Evolutionary conservation across 1,140 invertebrate genomes (phyloP), one percentile per base, ranked within the genome.

Genomic region (Anoplolepis gracilipes): DNA sequence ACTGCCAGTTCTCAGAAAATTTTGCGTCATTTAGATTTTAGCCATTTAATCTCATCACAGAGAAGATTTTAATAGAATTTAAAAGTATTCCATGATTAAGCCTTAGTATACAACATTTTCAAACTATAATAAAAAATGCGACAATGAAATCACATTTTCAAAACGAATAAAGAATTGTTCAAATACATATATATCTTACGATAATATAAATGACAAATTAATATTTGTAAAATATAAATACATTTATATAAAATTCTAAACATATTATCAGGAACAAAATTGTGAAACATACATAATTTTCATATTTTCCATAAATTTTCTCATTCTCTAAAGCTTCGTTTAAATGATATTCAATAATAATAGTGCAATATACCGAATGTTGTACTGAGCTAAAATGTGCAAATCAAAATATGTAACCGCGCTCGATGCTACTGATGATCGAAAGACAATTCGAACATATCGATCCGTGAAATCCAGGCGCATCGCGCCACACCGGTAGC

Each of bases 121-220:
- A 42, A 0, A 46, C 30, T 36, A 42, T 42, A 46, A 86, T 81
- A 87, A 86, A 86, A n/a, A 82, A 82, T 55, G 25, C 57, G 53
- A 62, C 62, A 86, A 36, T 76, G 75, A 86, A 88, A 55, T 30
- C 61, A 39, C 33, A 76, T 62, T 67, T 61, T 25, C n/a, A n/a
- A n/a, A n/a, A n/a, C 10, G 33, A 16, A 75, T 67, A 30, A 53
- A 67, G 62, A n/a, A n/a, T 28, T 13, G n/a, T 25, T 5, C 11
- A 8, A 69, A 49, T 25, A 46, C 49, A 69, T 16, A n/a, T 7
- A 39, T 39, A 39, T 39, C 7, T 3, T 5, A 42, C 3, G 11
- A 2, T 7, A n/a, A 28, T 30, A 53, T 10, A 22, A 70, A 19
- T 70, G 3, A 70, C 11, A 19, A 0, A 19, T 42, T 13, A 42